Evolutionary conservation across 2,797 vertebrate species (phyloP).

Genomic region (Urocyon cinereoargenteus): DNA sequence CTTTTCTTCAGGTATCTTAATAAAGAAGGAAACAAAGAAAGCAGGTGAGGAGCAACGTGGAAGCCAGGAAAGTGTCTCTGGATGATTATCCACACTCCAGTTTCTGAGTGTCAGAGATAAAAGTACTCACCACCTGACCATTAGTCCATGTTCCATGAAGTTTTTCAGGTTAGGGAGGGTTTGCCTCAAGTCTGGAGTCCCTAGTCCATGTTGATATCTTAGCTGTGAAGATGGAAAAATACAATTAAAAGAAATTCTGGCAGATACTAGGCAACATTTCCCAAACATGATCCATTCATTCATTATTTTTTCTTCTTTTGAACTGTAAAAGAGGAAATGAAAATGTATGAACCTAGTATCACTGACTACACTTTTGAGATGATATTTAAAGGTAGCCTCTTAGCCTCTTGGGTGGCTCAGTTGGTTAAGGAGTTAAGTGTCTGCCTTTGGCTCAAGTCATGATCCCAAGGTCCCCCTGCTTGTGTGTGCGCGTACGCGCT

Average conservation of each 20-base stretch:
- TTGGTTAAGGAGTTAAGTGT: background rate
- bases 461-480: background rate
- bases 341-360: background rate
- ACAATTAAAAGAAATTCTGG: constrained; percentile 61
- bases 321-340: background rate
- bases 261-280: constrained; percentile 27
- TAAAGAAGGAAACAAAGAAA: background rate
- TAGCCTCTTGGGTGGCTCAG: background rate
- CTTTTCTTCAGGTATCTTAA: background rate
- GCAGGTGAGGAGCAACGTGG: background rate
- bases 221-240: constrained; percentile 89
- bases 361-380: background rate
- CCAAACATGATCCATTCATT: background rate
- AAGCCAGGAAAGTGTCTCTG: background rate
- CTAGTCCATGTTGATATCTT: constrained; percentile 97
- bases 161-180: constrained; percentile 99
- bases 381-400: background rate
- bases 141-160: constrained; percentile 97
- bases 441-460: background rate
- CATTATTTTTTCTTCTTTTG: background rate
- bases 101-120: background rate
- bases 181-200: constrained; percentile 97
- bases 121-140: constrained; percentile 95
- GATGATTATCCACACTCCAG: background rate
- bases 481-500: background rate